Conservation (phyloP, 64 coral and sea anemone genomes). For the Porites lutea region DNA sequence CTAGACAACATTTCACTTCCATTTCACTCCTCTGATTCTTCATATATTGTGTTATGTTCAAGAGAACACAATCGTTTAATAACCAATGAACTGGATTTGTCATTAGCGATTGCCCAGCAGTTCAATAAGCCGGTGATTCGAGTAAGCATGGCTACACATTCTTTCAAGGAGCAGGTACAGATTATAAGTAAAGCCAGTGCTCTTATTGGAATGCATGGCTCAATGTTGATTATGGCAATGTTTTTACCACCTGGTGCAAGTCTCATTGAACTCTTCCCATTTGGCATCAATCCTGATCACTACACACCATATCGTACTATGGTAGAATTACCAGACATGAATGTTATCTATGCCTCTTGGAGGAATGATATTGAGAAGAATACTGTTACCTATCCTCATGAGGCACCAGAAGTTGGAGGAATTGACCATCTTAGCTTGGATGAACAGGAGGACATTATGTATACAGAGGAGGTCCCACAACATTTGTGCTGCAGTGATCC, state of each 20-base stretch:
- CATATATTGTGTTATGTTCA: conserved; percentile 82
- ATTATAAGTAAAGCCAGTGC: conserved; percentile 78
- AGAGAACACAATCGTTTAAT: conserved; percentile 88
- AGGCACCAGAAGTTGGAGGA: conserved; percentile 78
- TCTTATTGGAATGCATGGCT: conserved; percentile 98
- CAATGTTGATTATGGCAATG: conserved; percentile 86
- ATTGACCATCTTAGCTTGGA: conserved; percentile 80
- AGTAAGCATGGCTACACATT: conserved; percentile 89
- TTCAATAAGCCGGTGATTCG: conserved; percentile 78
- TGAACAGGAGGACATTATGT: conserved; percentile 68
- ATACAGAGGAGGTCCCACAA: conserved; percentile 61
- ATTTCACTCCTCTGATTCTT: background rate
- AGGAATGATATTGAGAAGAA: conserved; percentile 84
- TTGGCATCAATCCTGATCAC: conserved; percentile 80
- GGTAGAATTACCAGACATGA: conserved; percentile 67
- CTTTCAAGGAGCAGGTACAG: conserved; percentile 73
- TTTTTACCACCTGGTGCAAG: conserved; percentile 79
- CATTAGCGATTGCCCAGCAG: conserved; percentile 75
- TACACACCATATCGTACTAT: conserved; percentile 95
- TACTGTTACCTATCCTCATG: conserved; percentile 83
- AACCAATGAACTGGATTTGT: conserved; percentile 83
- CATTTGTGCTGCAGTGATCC: conserved; percentile 94
- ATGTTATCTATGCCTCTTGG: conserved; percentile 75
- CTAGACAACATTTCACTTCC: background rate
- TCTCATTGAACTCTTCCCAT: conserved; percentile 91